phyloP scores from a whole-genome alignment of 2,888 invertebrate genomes.

The Ellobium chinense region DNA sequence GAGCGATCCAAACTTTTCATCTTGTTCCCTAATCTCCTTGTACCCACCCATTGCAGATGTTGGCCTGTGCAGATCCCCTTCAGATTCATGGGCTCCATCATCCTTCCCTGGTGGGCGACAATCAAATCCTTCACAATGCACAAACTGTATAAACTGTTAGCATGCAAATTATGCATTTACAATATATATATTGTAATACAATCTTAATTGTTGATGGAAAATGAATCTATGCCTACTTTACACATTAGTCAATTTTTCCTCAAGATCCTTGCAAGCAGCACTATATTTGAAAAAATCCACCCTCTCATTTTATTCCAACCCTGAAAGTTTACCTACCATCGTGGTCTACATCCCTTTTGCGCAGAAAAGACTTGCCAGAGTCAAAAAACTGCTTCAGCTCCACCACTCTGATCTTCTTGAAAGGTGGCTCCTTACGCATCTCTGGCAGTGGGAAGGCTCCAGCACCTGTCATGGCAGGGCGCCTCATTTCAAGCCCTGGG shows the following conservation, averaged over 20 bases:
- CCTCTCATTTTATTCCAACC: too few species aligned
- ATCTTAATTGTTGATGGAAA: too few species aligned
- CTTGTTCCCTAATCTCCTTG: conserved; percentile 44
- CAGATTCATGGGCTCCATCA: conserved; percentile 29
- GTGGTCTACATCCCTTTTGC: conserved; percentile 52
- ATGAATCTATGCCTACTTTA: too few species aligned
- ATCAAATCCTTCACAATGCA: too few species aligned
- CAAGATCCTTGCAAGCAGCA: too few species aligned
- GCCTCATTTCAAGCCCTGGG: conserved; percentile 39
- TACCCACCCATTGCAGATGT: conserved; percentile 27
- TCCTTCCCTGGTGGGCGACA: conserved; percentile 32
- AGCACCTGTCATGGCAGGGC: conserved; percentile 37
- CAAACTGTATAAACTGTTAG: too few species aligned
- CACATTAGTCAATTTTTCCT: too few species aligned
- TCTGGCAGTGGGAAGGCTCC: conserved; percentile 52
- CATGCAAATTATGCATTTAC: too few species aligned
- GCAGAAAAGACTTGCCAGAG: conserved; percentile 79
- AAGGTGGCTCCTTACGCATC: conserved; percentile 71
- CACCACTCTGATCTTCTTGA: conserved; percentile 89
- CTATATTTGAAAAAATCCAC: too few species aligned
- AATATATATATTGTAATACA: too few species aligned
- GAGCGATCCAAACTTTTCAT: conserved; percentile 50
- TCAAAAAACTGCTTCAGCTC: conserved; percentile 95
- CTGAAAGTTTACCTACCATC: conserved; percentile 39
- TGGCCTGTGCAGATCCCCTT: conserved; percentile 48